These are phyloP conservation scores for Bradysia coprophila DNA, from an alignment of 1,140 invertebrate species.

Conservation along the genomic window DNA sequence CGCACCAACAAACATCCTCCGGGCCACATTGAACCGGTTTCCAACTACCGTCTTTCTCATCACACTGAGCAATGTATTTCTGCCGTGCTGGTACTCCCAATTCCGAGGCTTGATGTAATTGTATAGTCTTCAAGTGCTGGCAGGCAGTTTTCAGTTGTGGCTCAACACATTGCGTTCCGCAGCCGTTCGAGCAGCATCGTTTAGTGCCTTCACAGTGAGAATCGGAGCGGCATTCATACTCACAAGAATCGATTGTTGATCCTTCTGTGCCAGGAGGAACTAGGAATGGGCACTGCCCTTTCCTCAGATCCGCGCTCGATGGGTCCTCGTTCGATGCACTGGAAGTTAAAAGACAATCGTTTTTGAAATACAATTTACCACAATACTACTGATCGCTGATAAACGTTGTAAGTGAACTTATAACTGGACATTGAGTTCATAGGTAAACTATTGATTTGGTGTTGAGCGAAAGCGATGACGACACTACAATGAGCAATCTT, in stretches of 20 bases:
- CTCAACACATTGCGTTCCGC: slow-evolving; percentile 58
- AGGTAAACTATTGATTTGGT: no score
- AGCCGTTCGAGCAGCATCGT: slow-evolving; percentile 72
- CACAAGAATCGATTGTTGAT: slow-evolving; percentile 36
- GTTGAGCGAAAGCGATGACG: no score
- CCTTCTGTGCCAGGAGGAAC: slow-evolving; percentile 43
- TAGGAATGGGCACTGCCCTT: slow-evolving; percentile 68
- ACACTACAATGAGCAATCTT: no score
- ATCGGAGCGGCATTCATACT: slow-evolving; percentile 57
- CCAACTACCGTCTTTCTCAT: slow-evolving; percentile 50
- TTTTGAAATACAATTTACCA: no score
- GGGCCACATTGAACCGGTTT: slow-evolving; percentile 58
- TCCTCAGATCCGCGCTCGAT: no score
- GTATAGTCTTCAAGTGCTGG: slow-evolving; percentile 41
- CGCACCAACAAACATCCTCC: slow-evolving; percentile 73
- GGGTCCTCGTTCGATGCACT: no score
- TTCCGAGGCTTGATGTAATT: slow-evolving; percentile 56
- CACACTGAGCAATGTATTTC: slow-evolving; percentile 62
- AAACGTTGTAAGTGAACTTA: no score
- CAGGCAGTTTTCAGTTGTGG: slow-evolving; percentile 58
- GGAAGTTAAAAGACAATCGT: no score
- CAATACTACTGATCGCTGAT: no score
- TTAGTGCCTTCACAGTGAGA: slow-evolving; percentile 44
- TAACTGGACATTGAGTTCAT: no score
- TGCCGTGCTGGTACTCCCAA: slow-evolving; percentile 48